Evolutionary conservation across 1,140 invertebrate species (phyloP).

Genomic region (Zeugodacus cucurbitae): DNA sequence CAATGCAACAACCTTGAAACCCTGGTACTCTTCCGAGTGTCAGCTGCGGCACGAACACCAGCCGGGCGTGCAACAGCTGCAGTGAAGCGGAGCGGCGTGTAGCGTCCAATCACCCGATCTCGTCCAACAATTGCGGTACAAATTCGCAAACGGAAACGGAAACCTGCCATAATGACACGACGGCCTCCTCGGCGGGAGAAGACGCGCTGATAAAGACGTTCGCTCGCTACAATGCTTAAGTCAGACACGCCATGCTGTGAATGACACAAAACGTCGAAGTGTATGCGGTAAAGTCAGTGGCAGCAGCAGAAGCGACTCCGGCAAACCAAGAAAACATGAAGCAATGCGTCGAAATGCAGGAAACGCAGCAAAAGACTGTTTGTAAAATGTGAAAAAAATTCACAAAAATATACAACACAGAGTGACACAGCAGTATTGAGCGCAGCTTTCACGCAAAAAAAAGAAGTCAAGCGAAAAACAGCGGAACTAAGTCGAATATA

Average conservation of each 20-base stretch:
- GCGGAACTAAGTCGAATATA: not conserved
- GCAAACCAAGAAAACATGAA: not conserved
- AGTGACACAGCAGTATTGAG: not conserved
- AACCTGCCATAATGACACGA: slow-evolving; percentile 41
- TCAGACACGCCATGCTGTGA: slow-evolving; percentile 23
- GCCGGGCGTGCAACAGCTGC: not conserved
- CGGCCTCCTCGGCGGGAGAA: not conserved
- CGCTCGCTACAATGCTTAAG: not conserved
- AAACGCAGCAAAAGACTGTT: slow-evolving; percentile 18
- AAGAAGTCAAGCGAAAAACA: not conserved
- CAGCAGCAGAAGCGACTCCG: not conserved
- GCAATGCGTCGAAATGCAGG: slow-evolving; percentile 1
- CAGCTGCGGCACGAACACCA: not conserved
- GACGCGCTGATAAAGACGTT: not conserved
- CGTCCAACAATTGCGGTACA: slow-evolving; percentile 32
- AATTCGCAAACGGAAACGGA: slow-evolving; percentile 44
- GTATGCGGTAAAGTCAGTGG: not conserved
- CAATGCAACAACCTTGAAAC: not conserved
- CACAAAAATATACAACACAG: not conserved
- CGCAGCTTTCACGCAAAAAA: no score
- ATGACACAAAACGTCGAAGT: slow-evolving; percentile 25
- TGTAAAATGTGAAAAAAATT: not conserved
- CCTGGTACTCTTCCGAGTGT: not conserved
- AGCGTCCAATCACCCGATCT: not conserved
- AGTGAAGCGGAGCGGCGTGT: not conserved